Evolutionary conservation across 2,797 vertebrate species (phyloP).

Genomic region (Acropternis orthonyx): DNA sequence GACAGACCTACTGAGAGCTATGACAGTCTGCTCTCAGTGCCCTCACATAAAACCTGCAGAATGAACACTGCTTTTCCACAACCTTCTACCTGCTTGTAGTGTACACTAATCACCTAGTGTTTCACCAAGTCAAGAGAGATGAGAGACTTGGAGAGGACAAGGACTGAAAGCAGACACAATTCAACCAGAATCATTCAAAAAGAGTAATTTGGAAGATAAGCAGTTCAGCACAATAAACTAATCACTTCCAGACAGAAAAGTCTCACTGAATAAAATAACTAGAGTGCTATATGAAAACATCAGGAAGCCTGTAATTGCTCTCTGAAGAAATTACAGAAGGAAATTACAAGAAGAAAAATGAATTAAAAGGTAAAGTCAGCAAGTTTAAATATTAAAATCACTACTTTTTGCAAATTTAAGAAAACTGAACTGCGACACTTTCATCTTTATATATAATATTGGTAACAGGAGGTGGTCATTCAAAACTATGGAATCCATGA

Average conservation of each 20-base stretch:
- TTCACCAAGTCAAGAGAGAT: background rate
- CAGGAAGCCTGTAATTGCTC: slow-evolving; percentile 19
- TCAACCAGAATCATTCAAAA: background rate
- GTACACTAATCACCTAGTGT: rapidly evolving
- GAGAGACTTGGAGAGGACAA: background rate
- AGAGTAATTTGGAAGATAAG: background rate
- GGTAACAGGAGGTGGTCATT: background rate
- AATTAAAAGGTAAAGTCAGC: slow-evolving; percentile 35
- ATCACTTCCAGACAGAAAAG: background rate
- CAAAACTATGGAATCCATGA: background rate
- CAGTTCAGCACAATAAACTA: background rate
- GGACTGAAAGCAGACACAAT: background rate
- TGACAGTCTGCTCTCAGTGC: background rate
- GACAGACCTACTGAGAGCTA: background rate
- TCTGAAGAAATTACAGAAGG: slow-evolving; percentile 31
- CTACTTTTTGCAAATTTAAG: background rate
- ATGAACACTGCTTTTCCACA: background rate
- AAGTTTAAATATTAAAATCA: slow-evolving; percentile 49
- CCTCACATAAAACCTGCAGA: rapidly evolving
- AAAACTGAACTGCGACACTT: background rate
- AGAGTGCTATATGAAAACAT: background rate
- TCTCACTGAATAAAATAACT: background rate
- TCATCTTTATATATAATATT: background rate
- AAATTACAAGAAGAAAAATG: slow-evolving; percentile 30
- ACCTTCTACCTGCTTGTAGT: background rate